Evolutionary conservation across 2,888 invertebrate genomes (phyloP).

Genomic region (Drosophila neotestacea): DNA sequence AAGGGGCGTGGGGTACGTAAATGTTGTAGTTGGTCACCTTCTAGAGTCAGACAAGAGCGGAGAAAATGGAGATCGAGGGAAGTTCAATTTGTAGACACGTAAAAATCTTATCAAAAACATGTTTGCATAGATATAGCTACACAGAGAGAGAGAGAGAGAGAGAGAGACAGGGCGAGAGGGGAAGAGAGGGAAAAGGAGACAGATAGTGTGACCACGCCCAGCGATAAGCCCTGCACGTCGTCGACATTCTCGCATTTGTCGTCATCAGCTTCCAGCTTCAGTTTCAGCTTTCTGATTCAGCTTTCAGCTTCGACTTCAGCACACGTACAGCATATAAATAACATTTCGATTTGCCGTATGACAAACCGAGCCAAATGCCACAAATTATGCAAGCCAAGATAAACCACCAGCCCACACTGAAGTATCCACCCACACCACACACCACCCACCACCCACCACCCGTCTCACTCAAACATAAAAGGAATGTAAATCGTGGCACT

Average conservation of each 20-base stretch:
- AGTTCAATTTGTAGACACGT: constrained; percentile 69
- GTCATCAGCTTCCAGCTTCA: constrained; percentile 59
- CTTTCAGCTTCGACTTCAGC: constrained; percentile 36
- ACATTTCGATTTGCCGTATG: constrained; percentile 80
- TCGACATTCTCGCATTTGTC: constrained; percentile 74
- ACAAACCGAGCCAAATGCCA: constrained; percentile 71
- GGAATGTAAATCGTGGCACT: constrained; percentile 54
- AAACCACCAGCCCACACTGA: neutral
- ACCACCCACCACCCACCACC: neutral
- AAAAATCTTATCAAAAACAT: constrained; percentile 68
- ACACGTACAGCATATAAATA: constrained; percentile 78
- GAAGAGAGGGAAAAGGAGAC: neutral
- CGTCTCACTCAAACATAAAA: constrained; percentile 37
- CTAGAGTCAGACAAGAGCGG: neutral
- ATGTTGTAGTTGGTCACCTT: constrained; percentile 23
- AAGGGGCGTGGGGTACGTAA: neutral
- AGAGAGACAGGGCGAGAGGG: neutral
- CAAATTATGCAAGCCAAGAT: constrained; percentile 68
- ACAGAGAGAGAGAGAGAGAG: neutral
- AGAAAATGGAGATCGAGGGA: neutral
- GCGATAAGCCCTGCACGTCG: constrained; percentile 75
- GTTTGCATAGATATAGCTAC: constrained; percentile 3
- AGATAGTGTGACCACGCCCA: constrained; percentile 29
- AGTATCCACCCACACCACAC: neutral
- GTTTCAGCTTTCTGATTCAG: neutral